Evolutionary conservation across 2,797 vertebrate genomes (phyloP), one percentile per base, ranked within the genome.

Genomic region (Sternarchorhynchus goeldii): DNA sequence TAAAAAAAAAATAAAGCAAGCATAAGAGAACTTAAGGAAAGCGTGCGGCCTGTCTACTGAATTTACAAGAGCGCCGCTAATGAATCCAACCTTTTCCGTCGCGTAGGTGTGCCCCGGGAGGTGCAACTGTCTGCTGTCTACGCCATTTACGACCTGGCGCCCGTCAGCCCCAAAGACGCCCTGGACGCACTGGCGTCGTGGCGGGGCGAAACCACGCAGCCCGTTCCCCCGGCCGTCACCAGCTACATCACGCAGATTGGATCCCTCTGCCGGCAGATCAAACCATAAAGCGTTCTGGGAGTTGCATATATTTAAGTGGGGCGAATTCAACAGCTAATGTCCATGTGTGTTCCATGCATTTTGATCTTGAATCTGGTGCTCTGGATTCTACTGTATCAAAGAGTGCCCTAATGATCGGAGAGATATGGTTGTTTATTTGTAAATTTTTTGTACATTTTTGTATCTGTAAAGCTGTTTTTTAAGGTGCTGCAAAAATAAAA

Each of bases 81-180:
- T 1, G 25, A 50, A 3, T 12, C 10, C 45, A 10, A 3, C 3
- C 45, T 12, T 12, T 50, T 12, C 8, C 5, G 73, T 16, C 58
- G 1, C 50, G 70, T 32, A 99, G 97, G 91, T 85, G 92, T 99
- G 39, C 94, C 96, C 0, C 96, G 96, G 96, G 93, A 93, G 10
- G 93, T 99, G 71, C 97, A 99, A 88, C 88, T 99, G 76, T 95
- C 98, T 29, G 95, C 97, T 0, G 60, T 95, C 66, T 97, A 98
- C 81, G 93, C 95, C 53, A 93, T 97, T 31, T 95, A 93, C 64
- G 96, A 99, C 79, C 83, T 99, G 86, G 94, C 95, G 31, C 94
- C 96, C 39, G 94, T 95, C 88, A 92, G 96, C 83, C 97, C 96
- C 1, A 91, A 92, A 78, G 91, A 93, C 73, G 92, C 93, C 55